Evolutionary conservation across 2,797 vertebrate genomes (phyloP), one percentile per base, ranked within the genome.

Genomic region (Semaprochilodus insignis): DNA sequence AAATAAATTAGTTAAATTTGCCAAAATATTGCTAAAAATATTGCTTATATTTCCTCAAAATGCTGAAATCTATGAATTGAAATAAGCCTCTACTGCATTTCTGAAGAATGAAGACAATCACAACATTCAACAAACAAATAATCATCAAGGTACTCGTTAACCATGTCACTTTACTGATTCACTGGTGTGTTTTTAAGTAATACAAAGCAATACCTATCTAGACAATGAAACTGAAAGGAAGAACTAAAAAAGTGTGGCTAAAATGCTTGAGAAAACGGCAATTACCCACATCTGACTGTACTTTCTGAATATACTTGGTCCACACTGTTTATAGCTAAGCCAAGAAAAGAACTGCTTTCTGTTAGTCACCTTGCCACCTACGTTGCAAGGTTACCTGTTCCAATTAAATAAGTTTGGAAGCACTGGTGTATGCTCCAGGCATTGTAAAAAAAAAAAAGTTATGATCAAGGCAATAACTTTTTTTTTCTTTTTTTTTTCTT

Each of bases 311-410:
- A 4, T 27, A 13, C 4, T 27, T 27, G 1, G 11, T 74, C 21
- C 11, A 21, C 66, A 69, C 6, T 11, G 34, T 40, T 67, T 17
- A 21, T 27, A 36, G 52, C 25, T n/a, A 5, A 10, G 21, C 10
- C 0, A 36, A 23, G 31, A 57, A 6, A 19, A 40, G 60, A 19
- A 10, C 72, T 57, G 27, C 72, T 59, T 34, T 74, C 25, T 40
- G 31, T 27, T 74, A 0, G 16, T n/a, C 25, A 34, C 27, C 54
- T 74, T 74, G 72, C 48, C 23, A 19, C 72, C 70, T 5, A 31
- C 19, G 48, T 21, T 54, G 71, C 34, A 59, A 74, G 72, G 72
- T 74, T 59, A 74, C 31, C 19, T 40, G 54, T 36, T 74, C 52
- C 54, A 34, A 40, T 59, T 74, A 59, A 74, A 74, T 27, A 74